Conservation (phyloP, 2,888 invertebrate species). For the Papilio demoleus region DNA sequence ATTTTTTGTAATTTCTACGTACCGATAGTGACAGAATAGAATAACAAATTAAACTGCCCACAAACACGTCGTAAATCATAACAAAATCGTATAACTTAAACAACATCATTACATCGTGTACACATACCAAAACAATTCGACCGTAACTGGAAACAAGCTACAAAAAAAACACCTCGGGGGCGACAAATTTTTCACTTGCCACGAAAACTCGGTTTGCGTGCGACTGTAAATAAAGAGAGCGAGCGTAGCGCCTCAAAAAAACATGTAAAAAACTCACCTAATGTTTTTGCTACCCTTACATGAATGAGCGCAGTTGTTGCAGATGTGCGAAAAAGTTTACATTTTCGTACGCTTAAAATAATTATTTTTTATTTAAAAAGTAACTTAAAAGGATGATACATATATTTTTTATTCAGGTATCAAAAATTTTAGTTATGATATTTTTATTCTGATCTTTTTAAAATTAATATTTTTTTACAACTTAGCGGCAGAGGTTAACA, state of each 20-base stretch:
- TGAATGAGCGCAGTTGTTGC: constrained; percentile 10
- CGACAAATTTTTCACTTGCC: constrained; percentile 66
- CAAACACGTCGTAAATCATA: not conserved
- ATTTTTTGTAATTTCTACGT: no score
- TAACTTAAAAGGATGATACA: no score
- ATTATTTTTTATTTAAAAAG: no score
- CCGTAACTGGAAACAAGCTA: constrained; percentile 26
- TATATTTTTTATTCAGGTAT: no score
- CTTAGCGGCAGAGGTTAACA: no score
- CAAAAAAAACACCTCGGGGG: constrained; percentile 52
- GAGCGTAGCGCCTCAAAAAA: constrained; percentile 10
- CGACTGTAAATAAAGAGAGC: constrained; percentile 27
- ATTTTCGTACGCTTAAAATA: no score
- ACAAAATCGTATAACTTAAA: not conserved
- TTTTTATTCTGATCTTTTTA: no score
- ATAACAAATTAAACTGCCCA: no score
- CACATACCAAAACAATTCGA: constrained; percentile 42
- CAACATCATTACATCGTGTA: constrained; percentile 31
- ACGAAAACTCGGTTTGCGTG: constrained; percentile 36
- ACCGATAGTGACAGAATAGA: no score
- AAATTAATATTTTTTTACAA: no score
- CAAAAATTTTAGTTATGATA: no score
- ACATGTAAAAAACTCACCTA: constrained; percentile 2
- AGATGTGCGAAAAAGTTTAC: no score
- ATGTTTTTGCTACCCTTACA: constrained; percentile 28